Evolutionary conservation across 2,113 vertebrate genomes (phyloP).

Genomic region (Apteryx owenii): DNA sequence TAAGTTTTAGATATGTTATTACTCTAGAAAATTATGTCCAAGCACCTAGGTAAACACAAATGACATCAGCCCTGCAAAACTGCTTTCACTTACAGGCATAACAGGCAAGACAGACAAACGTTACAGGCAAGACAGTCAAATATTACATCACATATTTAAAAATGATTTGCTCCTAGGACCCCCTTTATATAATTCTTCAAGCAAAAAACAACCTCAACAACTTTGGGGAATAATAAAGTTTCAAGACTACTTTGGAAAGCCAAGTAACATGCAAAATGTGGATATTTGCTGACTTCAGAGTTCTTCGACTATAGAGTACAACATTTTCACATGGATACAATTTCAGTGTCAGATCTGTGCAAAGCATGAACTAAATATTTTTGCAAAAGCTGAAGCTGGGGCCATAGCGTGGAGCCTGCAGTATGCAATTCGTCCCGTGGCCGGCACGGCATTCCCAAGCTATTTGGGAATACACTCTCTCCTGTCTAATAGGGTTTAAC

Average conservation of each 20-base stretch:
- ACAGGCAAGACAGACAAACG: background rate
- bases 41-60: background rate
- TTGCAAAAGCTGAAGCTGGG: background rate
- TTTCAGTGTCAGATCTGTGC: background rate
- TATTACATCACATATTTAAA: background rate
- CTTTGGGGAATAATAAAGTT: background rate
- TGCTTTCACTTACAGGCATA: background rate
- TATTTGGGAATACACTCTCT: background rate
- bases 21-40: background rate
- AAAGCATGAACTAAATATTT: background rate
- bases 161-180: background rate
- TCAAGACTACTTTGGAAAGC: background rate
- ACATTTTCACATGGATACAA: background rate
- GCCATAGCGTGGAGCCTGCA: background rate
- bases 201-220: background rate
- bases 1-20: background rate
- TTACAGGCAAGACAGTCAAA: background rate
- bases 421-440: background rate
- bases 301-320: background rate
- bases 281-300: background rate
- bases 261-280: background rate
- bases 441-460: background rate
- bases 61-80: background rate
- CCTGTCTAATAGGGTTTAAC: background rate
- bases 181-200: background rate